Base-by-base conservation (phyloP, 2,113 vertebrate species). In the Narcine bancroftii region DNA sequence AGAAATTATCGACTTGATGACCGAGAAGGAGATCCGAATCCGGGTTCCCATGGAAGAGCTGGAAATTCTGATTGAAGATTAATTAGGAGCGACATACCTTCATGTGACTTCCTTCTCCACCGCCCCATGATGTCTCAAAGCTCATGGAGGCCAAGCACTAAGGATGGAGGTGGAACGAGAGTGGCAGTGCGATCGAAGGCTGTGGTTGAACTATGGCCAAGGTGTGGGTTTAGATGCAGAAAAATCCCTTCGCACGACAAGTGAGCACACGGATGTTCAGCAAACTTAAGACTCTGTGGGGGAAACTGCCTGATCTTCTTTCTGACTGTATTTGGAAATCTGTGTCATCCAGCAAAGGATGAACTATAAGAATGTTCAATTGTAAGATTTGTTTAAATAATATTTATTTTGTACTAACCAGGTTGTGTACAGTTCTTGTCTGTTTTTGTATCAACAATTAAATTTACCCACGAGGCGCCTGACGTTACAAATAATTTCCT, bases 41-140 rank as follows among this genome's bases (percentile, higher is more conserved):
- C 94, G 98, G 63, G 95, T 98, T 33, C 97, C 98, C 1, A 42
- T 97, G 92, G 98, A 99, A 94, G 96, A 99, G 94, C 94, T 99
- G 96, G 97, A 99, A 56, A 96, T 99, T 0, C 95, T 99, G 0
- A 94, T 99, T 0, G 98, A 99, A 94, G 96, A 97, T 93, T 98
- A 95, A 97, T 29, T 10, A 36, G 60, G 71, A 83, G 26, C 47
- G 60, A 69, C 21, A 0, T 83, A 26, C 10, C 11, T 83, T 83
- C 50, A 29, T 11, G 0, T 83, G 33, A 0, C 26, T 3, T 47
- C 79, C 3, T 83, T 50, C 47, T 33, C 26, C 15, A 29, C 5
- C n/a, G n/a, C 79, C 13, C 3, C 3, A 3, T 26, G 79, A 39
- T 19, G 2, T 2, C n/a, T 53, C 15, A 2, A 24, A 24, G n/a